Evolutionary conservation across 2,888 invertebrate species (phyloP).

Genomic region (Brachypalpus laphriformis): DNA sequence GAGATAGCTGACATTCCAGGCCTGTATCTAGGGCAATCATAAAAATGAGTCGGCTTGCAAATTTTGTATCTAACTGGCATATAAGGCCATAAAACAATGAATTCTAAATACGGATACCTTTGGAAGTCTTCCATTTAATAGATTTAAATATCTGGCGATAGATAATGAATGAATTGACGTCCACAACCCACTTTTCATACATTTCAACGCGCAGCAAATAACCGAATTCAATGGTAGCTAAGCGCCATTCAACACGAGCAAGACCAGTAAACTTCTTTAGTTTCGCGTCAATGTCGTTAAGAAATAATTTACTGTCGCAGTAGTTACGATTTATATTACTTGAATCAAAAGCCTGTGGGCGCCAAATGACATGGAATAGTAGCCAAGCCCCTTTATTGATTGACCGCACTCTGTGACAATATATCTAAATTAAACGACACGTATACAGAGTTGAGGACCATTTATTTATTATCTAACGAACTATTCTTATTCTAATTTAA

Average conservation of each 20-base stretch:
- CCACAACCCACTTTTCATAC: not conserved
- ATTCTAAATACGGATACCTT: not conserved
- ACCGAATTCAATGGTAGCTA: not conserved
- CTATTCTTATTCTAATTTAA: not conserved
- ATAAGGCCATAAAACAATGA: not conserved
- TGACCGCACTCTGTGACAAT: conserved; percentile 1
- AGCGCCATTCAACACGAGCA: not conserved
- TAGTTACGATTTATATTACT: conserved; percentile 5
- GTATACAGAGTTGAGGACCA: not conserved
- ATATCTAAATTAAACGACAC: not conserved
- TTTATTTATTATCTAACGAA: not conserved
- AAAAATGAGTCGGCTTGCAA: not conserved
- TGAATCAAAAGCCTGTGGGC: conserved; percentile 14
- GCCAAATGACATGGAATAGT: not conserved
- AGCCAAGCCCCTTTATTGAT: conserved; percentile 18
- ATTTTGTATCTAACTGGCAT: not conserved
- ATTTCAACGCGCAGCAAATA: not conserved
- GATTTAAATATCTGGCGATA: not conserved
- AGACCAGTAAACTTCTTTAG: not conserved
- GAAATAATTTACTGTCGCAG: conserved; percentile 5
- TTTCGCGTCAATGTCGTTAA: not conserved
- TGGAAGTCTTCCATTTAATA: too few relatives aligned
- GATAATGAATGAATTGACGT: not conserved
- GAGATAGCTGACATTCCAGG: not conserved
- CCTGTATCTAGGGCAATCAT: not conserved